Conservation (phyloP, 2,888 invertebrate species). For the Drosophila lutescens region DNA sequence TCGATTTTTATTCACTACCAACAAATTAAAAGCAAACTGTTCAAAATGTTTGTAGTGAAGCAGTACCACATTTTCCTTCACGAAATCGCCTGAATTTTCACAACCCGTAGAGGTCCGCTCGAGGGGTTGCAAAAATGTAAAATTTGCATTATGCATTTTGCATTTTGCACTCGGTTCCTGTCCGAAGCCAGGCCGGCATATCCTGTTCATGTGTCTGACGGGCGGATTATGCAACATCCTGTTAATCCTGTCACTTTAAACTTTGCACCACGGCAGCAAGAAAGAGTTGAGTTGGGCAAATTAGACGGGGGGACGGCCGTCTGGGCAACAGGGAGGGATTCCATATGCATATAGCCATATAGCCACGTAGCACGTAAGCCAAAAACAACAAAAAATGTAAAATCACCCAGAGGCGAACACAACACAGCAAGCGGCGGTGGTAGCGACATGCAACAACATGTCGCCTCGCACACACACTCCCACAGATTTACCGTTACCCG, state of each 20-base stretch:
- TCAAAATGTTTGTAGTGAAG: too few species aligned
- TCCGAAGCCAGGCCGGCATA: slow-evolving; percentile 48
- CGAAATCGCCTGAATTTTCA: neutral
- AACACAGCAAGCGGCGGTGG: slow-evolving; percentile 41
- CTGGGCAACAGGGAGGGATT: slow-evolving; percentile 10
- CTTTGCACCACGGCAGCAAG: slow-evolving; percentile 56
- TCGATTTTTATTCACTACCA: slow-evolving; percentile 6
- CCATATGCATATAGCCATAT: slow-evolving; percentile 22
- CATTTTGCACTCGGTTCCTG: slow-evolving; percentile 44
- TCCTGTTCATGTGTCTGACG: slow-evolving; percentile 73
- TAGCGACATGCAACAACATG: slow-evolving; percentile 69
- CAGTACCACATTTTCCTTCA: neutral
- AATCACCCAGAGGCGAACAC: slow-evolving; percentile 55
- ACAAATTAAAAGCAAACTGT: too few species aligned
- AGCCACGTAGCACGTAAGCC: slow-evolving; percentile 38
- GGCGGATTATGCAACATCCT: slow-evolving; percentile 82
- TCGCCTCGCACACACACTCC: slow-evolving; percentile 43
- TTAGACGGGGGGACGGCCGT: slow-evolving; percentile 55
- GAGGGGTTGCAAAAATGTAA: slow-evolving; percentile 43
- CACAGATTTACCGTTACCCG: slow-evolving; percentile 32
- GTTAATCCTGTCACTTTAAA: slow-evolving; percentile 82
- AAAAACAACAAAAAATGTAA: slow-evolving; percentile 51
- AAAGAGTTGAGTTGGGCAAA: slow-evolving; percentile 59
- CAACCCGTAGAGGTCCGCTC: neutral
- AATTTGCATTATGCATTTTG: slow-evolving; percentile 60